A percentile compares a stretch with the other conserved stretches of the same genome.
These are phyloP conservation scores for Copidosoma aretas DNA, from an alignment of 2,888 invertebrate genomes.

Conservation along the genomic window DNA sequence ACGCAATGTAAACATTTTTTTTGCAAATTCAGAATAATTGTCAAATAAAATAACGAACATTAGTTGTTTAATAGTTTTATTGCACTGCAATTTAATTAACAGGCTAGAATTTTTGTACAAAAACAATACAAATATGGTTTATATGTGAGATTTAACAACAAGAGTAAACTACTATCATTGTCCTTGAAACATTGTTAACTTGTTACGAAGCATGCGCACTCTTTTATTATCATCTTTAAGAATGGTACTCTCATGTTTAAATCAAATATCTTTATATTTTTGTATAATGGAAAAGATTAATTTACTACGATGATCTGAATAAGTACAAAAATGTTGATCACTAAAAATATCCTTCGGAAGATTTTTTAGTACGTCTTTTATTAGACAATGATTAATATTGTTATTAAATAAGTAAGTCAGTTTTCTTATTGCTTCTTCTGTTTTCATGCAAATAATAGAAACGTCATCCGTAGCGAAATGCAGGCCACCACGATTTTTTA, in stretches of 20 bases:
- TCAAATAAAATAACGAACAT: no score
- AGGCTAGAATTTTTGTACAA: no score
- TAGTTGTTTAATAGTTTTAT: no score
- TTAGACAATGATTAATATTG: not conserved
- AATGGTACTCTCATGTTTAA: not conserved
- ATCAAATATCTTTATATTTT: not conserved
- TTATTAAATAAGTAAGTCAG: not conserved
- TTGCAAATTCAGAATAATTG: no score
- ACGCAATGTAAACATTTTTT: no score
- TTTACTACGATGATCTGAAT: not conserved
- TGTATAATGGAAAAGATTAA: not conserved
- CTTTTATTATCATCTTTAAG: not conserved
- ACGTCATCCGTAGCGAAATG: constrained; percentile 21
- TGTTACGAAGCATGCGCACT: not conserved
- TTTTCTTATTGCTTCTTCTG: constrained; percentile 2
- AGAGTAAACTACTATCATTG: no score
- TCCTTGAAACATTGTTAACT: no score
- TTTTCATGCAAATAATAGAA: constrained; percentile 6
- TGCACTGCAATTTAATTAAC: no score
- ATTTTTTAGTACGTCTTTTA: no score
- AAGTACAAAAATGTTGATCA: not conserved
- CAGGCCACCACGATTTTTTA: constrained; percentile 28
- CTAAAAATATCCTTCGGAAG: not conserved
- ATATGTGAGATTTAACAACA: no score
- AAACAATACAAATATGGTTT: no score